These are phyloP conservation scores for Madoqua kirkii DNA, from an alignment of 2,113 vertebrate species.

Conservation along the genomic window DNA sequence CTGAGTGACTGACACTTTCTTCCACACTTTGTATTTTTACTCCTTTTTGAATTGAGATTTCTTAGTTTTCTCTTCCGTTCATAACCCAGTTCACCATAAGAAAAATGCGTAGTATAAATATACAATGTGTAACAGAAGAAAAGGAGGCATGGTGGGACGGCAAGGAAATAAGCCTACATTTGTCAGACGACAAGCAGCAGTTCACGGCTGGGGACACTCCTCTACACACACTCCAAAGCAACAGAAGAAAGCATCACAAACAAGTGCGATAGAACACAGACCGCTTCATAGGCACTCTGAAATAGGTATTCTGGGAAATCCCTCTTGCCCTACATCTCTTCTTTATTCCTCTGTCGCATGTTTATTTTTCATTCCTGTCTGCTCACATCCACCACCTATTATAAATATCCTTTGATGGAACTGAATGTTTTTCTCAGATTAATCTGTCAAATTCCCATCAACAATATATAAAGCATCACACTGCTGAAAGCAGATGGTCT, in stretches of 20 bases:
- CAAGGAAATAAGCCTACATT: not conserved
- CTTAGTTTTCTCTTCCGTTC: not conserved
- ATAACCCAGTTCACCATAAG: not conserved
- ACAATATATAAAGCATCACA: not conserved
- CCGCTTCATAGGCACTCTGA: not conserved
- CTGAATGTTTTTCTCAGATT: slow-evolving; percentile 23
- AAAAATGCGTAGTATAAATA: not conserved
- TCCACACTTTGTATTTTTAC: not conserved
- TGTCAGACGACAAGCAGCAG: not conserved
- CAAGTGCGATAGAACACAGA: not conserved
- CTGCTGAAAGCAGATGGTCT: slow-evolving; percentile 22
- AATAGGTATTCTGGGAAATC: not conserved
- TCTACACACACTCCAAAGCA: not conserved
- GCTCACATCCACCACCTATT: not conserved
- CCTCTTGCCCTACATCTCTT: not conserved
- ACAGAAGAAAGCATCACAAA: not conserved
- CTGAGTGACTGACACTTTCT: not conserved
- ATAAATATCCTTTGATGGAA: not conserved
- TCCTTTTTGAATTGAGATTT: not conserved
- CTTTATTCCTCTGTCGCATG: not conserved
- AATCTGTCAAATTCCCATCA: slow-evolving; percentile 11
- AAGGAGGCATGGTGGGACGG: not conserved
- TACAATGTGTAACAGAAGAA: not conserved
- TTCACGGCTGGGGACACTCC: not conserved
- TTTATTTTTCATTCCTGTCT: not conserved